Base-by-base conservation (phyloP, 2,888 invertebrate species). In the Spicauda simplicius region DNA sequence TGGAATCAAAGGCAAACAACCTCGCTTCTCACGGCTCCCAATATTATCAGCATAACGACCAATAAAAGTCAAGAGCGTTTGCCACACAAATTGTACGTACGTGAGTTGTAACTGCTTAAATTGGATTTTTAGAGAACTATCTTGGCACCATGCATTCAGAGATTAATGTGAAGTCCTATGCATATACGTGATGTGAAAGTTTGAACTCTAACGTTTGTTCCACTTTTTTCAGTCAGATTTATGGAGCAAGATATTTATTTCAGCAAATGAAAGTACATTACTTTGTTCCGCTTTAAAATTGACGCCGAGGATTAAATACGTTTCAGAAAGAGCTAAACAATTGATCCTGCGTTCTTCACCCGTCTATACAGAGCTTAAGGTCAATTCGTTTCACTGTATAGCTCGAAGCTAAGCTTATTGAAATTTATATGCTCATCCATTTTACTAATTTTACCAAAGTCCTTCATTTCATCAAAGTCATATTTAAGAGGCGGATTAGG, bases 11-110 rank as follows among this genome's bases (percentile, higher is more conserved):
- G 74, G 70, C 75, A 67, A 67, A 67, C 61, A 67, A 67, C 77
- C 77, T 71, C 74, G 70, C 72, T 73, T 75, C 77, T 76, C 77
- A 73, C 76, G 74, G 76, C 74, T 78, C 79, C 82, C 83, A 85
- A 86, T 87, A 81, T 77, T 77, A 85, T 85, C 82, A 84, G 78
- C 76, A 79, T 84, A 87, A 86, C 83, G 82, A 82, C 80, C 84
- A 80, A 87, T 88, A 86, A 88, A 86, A 85, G 75, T 82, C 83
- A 81, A 86, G 85, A 82, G 77, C 81, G 80, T 77, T 80, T 77
- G 77, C 81, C 80, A 80, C 80, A 86, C 81, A 80, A 81, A 80
- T 79, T 78, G 75, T 78, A 72, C 67, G 72, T 74, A 78, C 77
- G 76, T 77, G 78, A 72, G 70, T 71, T 76, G 76, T 78, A 79